Conservation (phyloP, 2,888 invertebrate genomes). For the Seira ritae region DNA sequence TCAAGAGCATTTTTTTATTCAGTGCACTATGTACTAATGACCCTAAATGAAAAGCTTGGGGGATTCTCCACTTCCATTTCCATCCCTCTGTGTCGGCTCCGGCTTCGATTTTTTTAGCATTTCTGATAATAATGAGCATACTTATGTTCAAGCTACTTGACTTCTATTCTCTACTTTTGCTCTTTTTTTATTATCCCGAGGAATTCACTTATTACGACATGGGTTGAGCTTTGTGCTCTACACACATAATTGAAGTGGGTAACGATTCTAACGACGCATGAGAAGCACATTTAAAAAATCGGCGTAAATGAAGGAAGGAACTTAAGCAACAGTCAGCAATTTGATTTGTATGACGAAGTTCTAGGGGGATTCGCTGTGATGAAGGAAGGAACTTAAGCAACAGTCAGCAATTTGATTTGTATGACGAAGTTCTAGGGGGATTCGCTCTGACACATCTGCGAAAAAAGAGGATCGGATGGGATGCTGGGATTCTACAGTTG, state of each 20-base stretch:
- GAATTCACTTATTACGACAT: conserved; percentile 24
- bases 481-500: too few relatives aligned
- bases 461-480: too few relatives aligned
- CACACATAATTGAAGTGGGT: too few relatives aligned
- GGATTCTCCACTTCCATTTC: background rate
- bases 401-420: conserved; percentile 50
- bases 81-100: conserved; percentile 40
- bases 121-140: background rate
- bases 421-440: background rate
- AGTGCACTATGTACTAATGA: conserved; percentile 60
- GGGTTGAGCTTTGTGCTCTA: too few relatives aligned
- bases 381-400: conserved; percentile 27
- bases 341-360: conserved; percentile 37
- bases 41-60: conserved; percentile 35
- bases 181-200: conserved; percentile 35
- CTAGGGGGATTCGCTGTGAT: background rate
- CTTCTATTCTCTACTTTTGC: conserved; percentile 23
- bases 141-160: conserved; percentile 47
- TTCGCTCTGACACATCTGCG: too few relatives aligned
- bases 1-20: conserved; percentile 47
- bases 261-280: too few relatives aligned
- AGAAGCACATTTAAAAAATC: background rate
- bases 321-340: conserved; percentile 39
- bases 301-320: conserved; percentile 39
- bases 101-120: conserved; percentile 37